Conservation (phyloP, 2,113 vertebrate species). For the Alexandromys fortis region DNA sequence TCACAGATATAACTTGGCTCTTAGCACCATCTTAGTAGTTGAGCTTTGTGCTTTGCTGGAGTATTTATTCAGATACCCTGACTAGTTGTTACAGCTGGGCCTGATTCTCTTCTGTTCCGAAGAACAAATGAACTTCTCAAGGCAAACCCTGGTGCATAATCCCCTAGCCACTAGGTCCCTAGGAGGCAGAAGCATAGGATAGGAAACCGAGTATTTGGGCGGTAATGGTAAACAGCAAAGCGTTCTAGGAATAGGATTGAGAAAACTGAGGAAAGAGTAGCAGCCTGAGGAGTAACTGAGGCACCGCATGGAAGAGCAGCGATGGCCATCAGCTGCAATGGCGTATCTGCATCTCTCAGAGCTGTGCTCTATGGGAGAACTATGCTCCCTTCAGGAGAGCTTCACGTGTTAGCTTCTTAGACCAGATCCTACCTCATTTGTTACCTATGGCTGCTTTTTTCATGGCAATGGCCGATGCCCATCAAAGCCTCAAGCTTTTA, state of each 20-base stretch:
- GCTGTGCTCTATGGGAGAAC: not conserved
- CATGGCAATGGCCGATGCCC: not conserved
- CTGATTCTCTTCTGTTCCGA: not conserved
- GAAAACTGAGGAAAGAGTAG: not conserved
- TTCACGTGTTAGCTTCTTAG: not conserved
- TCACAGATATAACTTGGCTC: not conserved
- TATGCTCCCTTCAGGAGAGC: not conserved
- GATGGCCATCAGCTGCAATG: not conserved
- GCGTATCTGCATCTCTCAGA: not conserved
- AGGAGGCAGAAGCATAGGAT: not conserved
- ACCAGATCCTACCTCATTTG: not conserved
- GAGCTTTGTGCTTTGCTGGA: not conserved
- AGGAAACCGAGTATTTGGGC: not conserved
- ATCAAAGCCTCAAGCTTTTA: not conserved
- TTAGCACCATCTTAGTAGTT: not conserved
- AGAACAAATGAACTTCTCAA: not conserved
- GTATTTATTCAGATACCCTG: not conserved
- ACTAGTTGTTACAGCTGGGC: not conserved
- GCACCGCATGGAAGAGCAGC: not conserved
- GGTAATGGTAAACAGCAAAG: not conserved
- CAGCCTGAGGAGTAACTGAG: not conserved
- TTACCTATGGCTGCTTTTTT: not conserved
- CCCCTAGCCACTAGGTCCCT: not conserved
- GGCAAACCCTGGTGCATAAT: not conserved
- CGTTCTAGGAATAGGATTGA: not conserved